Base-by-base conservation (phyloP, 2,888 invertebrate genomes). In the Caenorhabditis afra region DNA sequence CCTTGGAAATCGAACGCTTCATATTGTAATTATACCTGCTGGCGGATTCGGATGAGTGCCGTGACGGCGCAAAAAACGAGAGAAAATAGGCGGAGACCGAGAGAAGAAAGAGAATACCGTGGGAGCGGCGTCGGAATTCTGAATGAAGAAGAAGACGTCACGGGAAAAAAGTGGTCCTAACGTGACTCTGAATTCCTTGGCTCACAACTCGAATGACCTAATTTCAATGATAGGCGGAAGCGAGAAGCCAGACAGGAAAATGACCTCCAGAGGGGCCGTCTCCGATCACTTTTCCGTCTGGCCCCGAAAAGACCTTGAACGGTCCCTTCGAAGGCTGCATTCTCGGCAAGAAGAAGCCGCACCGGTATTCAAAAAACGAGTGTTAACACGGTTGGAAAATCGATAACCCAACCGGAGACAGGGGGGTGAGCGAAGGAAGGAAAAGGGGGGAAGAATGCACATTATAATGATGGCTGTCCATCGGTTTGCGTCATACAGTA, bases 1-100 rank as follows among this genome's bases (percentile, higher is more conserved):
- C 66, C 67, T 75, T 67, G 67, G 23, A 75, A 74, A 37, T 16
- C 37, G 29, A 29, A 58, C 53, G 52, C 75, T 64, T 67, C 61
- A 67, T 76, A 62, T 76, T 73, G 73, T 64, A 73, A 73, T 73
- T 73, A 73, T 73, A 73, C 64, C 71, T 23, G 20, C 22, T 23
- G 16, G 22, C 5, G 18, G n/a, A 1, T 18, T 55, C 53, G 70
- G 70, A 62, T 62, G 57, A 62, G 23, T 55, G 62, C 23, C 47
- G 52, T 47, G 70, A 61, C 22, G 37, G 47, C 10, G 47, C 39
- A 37, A 52, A 49, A 35, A 47, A 47, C 29, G 29, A 29, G 29
- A 29, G 29, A 29, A 7, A 29, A 29, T 3, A 29, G 7, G 29
- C 3, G 29, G 29, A 29, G 29, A 57, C 67, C 67, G 67, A 45